Percentiles rank a stretch among this genome's conserved stretches.
Conservation (phyloP, 2,888 invertebrate genomes). For the Meteorus colon region DNA sequence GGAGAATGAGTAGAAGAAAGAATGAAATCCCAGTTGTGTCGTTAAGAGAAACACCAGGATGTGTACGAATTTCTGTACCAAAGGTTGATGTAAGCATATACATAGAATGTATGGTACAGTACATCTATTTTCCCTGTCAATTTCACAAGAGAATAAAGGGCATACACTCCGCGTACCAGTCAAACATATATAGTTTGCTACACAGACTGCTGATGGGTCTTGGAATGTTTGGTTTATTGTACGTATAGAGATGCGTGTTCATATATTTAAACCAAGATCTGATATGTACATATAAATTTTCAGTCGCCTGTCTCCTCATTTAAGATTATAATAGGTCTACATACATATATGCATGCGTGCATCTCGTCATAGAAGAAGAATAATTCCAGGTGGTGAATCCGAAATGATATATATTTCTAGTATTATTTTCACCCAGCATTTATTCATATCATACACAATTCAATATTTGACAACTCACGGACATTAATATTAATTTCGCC, state of each 20-base stretch:
- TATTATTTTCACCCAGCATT: background rate
- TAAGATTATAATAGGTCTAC: background rate
- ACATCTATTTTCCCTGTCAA: constrained; percentile 52
- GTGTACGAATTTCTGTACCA: constrained; percentile 31
- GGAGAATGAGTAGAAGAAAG: background rate
- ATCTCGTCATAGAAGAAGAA: background rate
- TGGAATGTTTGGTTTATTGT: background rate
- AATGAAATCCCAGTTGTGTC: constrained; percentile 10
- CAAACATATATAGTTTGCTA: background rate
- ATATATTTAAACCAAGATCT: constrained; percentile 33
- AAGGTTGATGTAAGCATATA: constrained; percentile 10
- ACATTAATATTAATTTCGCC: background rate
- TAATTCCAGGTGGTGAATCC: background rate
- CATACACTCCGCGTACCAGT: constrained; percentile 7
- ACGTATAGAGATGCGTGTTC: background rate
- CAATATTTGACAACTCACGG: background rate
- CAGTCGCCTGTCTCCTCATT: background rate
- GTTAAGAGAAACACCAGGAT: constrained; percentile 31
- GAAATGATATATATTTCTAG: background rate
- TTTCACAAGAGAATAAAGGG: constrained; percentile 50
- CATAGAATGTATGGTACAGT: constrained; percentile 40
- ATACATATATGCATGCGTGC: background rate
- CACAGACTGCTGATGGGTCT: background rate
- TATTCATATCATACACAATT: background rate
- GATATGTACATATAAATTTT: constrained; percentile 11